Percentiles rank a stretch among this genome's conserved stretches.
These are phyloP conservation scores for Tetramorium alpestre DNA, from an alignment of 1,140 invertebrate species.

Conservation along the genomic window DNA sequence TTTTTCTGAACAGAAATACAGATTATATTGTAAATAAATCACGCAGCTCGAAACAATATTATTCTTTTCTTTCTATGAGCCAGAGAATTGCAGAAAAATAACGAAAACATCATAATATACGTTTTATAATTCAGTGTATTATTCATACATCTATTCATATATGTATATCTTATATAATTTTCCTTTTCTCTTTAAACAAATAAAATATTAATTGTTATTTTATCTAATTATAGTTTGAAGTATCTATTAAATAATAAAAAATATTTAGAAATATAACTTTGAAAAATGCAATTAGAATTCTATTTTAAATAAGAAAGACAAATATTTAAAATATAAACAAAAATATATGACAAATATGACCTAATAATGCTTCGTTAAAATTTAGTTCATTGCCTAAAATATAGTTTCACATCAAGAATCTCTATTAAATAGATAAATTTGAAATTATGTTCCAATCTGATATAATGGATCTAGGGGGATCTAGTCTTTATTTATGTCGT, in stretches of 20 bases:
- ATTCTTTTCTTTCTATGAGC: not conserved
- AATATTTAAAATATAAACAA: not conserved
- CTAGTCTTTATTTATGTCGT: not conserved
- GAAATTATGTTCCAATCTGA: not conserved
- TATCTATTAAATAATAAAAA: not conserved
- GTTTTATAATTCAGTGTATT: not conserved
- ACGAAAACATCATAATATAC: not conserved
- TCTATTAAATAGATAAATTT: not conserved
- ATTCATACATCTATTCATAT: not conserved
- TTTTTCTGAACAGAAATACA: not conserved
- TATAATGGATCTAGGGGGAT: not conserved
- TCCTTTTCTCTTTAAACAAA: not conserved
- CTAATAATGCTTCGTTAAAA: not conserved
- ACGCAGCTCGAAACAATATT: not conserved
- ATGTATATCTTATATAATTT: not conserved
- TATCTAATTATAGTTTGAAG: not conserved
- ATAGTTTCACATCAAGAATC: not conserved
- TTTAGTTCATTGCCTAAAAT: not conserved
- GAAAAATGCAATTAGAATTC: not conserved
- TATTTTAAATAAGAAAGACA: not conserved
- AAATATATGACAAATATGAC: not conserved
- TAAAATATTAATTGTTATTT: not conserved
- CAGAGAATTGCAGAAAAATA: not conserved
- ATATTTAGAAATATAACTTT: not conserved
- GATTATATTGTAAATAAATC: slow-evolving; percentile 33